Percentiles rank a stretch among this genome's conserved stretches.
Evolutionary conservation across 2,797 vertebrate species (phyloP).

Genomic region (Acrocephalus scirpaceus): DNA sequence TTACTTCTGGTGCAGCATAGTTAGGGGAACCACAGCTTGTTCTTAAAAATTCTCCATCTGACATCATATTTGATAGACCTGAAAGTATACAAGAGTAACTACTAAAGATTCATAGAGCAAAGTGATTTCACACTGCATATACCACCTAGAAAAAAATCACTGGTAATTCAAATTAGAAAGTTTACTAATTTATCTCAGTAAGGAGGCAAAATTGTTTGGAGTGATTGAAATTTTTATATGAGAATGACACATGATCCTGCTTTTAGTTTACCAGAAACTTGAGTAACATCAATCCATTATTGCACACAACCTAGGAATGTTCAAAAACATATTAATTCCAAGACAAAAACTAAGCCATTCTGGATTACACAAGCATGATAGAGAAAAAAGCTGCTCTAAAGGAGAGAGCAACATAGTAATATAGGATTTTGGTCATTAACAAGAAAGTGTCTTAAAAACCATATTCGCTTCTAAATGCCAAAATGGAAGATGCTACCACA

Average conservation of each 20-base stretch:
- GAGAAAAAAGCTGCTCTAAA: not conserved
- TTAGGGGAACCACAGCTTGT: constrained; percentile 97
- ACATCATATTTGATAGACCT: constrained; percentile 99
- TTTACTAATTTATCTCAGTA: not conserved
- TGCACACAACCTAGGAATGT: not conserved
- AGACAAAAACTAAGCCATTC: not conserved
- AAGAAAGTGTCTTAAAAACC: not conserved
- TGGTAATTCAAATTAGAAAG: not conserved
- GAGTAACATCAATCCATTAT: not conserved
- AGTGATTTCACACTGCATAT: not conserved
- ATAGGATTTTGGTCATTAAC: not conserved
- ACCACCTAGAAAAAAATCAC: not conserved
- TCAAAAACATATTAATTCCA: not conserved
- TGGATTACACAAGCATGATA: not conserved
- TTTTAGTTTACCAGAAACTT: not conserved
- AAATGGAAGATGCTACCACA: not conserved
- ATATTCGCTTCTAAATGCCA: not conserved
- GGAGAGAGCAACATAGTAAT: not conserved
- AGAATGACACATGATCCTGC: not conserved
- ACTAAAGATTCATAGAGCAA: constrained; percentile 1
- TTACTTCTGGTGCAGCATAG: constrained; percentile 96
- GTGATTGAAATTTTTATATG: not conserved
- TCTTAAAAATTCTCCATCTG: constrained; percentile 94
- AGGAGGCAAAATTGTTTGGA: not conserved
- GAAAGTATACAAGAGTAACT: constrained; percentile 60